Percentiles rank a stretch among this genome's conserved stretches.
These are phyloP conservation scores for Psilopogon haemacephalus DNA, from an alignment of 2,113 vertebrate species.

Conservation along the genomic window DNA sequence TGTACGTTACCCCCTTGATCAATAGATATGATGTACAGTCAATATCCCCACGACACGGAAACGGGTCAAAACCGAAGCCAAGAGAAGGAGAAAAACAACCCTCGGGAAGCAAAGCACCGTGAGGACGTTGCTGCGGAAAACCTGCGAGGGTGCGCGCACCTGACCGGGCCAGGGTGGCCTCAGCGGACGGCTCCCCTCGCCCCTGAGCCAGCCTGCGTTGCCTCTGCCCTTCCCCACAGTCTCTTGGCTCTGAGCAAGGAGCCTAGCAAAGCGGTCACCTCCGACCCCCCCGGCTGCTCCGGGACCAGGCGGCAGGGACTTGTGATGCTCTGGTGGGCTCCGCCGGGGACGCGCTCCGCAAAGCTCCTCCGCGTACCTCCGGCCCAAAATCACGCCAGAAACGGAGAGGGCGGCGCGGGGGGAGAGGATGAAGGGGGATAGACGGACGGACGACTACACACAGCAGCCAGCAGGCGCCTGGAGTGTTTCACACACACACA, in stretches of 20 bases:
- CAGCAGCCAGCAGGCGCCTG: neutral
- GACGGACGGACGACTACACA: too few relatives aligned
- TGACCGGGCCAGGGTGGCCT: neutral
- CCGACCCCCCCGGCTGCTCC: neutral
- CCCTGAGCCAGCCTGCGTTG: neutral
- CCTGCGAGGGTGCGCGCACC: neutral
- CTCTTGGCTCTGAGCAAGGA: neutral
- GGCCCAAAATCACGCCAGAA: neutral
- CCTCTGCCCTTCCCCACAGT: neutral
- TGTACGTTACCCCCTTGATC: constrained; percentile 73
- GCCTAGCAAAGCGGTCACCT: neutral
- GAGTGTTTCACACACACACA: neutral
- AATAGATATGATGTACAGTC: constrained; percentile 82
- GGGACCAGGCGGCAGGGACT: neutral
- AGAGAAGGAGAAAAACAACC: neutral
- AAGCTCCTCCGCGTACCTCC: neutral
- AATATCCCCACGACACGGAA: constrained; percentile 60
- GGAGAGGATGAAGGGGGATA: too few relatives aligned
- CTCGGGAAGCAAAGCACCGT: neutral
- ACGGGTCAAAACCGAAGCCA: constrained; percentile 35
- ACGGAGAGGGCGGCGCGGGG: neutral
- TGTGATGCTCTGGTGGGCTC: neutral
- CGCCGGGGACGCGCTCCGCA: neutral
- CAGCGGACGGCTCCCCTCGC: neutral
- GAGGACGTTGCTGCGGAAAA: neutral